Conservation (phyloP, 2,113 vertebrate species). For the Macquaria australasica region DNA sequence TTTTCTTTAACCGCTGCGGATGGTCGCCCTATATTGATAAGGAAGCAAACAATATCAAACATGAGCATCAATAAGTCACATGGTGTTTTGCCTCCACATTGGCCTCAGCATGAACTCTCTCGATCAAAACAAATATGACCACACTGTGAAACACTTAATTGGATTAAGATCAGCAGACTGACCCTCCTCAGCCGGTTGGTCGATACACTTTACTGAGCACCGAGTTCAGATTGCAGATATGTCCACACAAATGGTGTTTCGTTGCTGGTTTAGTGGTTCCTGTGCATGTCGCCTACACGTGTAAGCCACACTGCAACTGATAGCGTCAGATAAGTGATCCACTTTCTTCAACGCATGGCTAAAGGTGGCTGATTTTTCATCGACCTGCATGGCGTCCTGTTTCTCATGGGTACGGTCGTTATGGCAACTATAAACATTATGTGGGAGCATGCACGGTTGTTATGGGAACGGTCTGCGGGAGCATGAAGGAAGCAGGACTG, state of each 20-base stretch:
- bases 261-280: neutral
- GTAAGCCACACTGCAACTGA: slow-evolving; percentile 12
- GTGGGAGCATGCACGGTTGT: slow-evolving; percentile 62
- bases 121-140: neutral
- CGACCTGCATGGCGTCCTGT: slow-evolving; percentile 27
- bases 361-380: neutral
- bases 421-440: slow-evolving; percentile 68
- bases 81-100: neutral
- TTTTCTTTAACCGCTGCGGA: neutral
- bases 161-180: slow-evolving; percentile 3
- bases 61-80: no score
- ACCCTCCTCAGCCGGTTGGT: neutral
- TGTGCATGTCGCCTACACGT: slow-evolving; percentile 18
- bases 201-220: neutral
- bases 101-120: neutral
- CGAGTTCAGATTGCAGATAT: neutral
- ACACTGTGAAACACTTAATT: neutral
- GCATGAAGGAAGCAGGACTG: slow-evolving; percentile 34
- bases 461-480: slow-evolving; percentile 63
- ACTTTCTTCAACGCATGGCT: slow-evolving; percentile 28
- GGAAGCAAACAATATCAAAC: neutral
- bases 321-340: slow-evolving; percentile 20
- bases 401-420: slow-evolving; percentile 56
- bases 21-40: neutral
- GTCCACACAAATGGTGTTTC: neutral